Evolutionary conservation across 2,113 vertebrate genomes (phyloP), one percentile per base, ranked within the genome.

Genomic region (Podocnemis expansa): DNA sequence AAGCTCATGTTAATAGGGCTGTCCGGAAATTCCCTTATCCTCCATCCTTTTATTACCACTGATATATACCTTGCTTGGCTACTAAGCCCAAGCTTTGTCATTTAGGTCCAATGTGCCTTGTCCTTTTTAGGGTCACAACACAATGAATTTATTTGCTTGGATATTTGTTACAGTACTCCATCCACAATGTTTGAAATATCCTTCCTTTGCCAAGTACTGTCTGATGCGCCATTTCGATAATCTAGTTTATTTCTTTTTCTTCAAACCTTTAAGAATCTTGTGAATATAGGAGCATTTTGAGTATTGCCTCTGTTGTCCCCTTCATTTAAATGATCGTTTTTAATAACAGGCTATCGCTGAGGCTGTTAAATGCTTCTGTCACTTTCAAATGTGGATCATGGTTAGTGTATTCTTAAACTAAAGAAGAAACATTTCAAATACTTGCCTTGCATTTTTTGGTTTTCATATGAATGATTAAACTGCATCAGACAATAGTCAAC

Each of bases 171-270:
- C 52, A 27, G 10, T 22, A 81, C 31, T 34, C 89, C 80, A 45
- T 27, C 73, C 89, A 51, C 76, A 56, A 54, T 41, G 88, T 54
- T 63, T 25, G 22, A 49, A 0, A 80, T 45, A 25, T 5, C 67
- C 45, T 6, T 55, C 4, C 27, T 1, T 12, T 54, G 7, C 3
- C 22, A 4, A 1, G 4, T 24, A 13, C 41, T 79, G 0, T 0
- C 4, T 67, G n/a, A 17, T 58, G 47, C 38, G 85, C 16, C 73
- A 21, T 80, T 88, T 58, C 49, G 78, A n/a, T 82, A 82, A 91
- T 83, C 27, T 75, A 22, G 11, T 12, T 41, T 52, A 16, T 24
- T 80, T 3, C 6, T 76, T 78, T 56, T 45, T 4, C 16, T 51
- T 80, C 51, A 55, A 43, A 81, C 78, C 56, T 70, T 52, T 43